phyloP scores from a whole-genome alignment of 30 jellyfish, hydroid and myxozoan species.

The Cassiopea xamachana region DNA sequence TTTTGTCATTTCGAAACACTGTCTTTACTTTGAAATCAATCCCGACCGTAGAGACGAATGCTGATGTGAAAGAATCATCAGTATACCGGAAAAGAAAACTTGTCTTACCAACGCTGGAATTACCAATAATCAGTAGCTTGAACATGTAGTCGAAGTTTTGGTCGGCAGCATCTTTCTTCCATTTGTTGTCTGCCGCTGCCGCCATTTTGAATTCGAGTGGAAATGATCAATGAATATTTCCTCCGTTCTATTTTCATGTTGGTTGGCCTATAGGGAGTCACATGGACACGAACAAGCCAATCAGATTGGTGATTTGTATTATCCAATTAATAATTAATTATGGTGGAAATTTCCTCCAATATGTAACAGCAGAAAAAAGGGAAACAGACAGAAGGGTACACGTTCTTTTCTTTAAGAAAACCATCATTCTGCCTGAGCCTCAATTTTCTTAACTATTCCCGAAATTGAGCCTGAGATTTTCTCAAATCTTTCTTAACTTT shows the following conservation, averaged over 20 bases:
- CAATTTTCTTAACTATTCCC: too few relatives aligned
- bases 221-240: slow-evolving; percentile 36
- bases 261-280: slow-evolving; percentile 23
- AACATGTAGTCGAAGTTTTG: slow-evolving; percentile 98
- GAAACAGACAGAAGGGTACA: too few relatives aligned
- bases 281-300: slow-evolving; percentile 32
- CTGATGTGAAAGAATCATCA: slow-evolving; percentile 97
- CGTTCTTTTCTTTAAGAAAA: too few relatives aligned
- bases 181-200: slow-evolving; percentile 92
- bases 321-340: neutral
- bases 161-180: slow-evolving; percentile 99
- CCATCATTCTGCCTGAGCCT: too few relatives aligned
- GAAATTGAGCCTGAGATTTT: too few relatives aligned
- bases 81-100: slow-evolving; percentile 95
- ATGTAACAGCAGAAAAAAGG: too few relatives aligned
- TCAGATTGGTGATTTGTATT: neutral
- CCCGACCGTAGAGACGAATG: slow-evolving; percentile 98
- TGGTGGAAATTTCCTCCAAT: neutral
- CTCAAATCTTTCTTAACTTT: too few relatives aligned
- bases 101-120: slow-evolving; percentile 97
- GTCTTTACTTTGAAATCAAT: slow-evolving; percentile 97
- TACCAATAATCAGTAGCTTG: slow-evolving; percentile 89
- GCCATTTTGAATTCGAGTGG: slow-evolving; percentile 79
- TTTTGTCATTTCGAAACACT: slow-evolving; percentile 92
- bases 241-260: slow-evolving; percentile 27